A percentile compares a stretch with the other conserved stretches of the same genome.
phyloP scores from a whole-genome alignment of 2,888 invertebrate genomes.

The Hirtodrosophila trivittata region DNA sequence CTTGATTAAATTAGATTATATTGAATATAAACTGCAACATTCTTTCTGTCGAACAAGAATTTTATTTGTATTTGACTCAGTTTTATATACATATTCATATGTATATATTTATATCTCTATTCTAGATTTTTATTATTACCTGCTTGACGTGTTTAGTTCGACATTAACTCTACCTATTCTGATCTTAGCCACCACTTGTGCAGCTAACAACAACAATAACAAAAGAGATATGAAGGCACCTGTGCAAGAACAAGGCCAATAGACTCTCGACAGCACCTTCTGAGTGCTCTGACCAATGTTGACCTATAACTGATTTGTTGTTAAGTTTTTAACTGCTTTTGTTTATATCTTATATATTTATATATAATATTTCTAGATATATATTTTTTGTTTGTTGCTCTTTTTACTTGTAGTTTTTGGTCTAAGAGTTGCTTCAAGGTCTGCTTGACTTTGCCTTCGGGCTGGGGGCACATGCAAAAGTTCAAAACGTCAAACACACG shows the following conservation, averaged over 20 bases:
- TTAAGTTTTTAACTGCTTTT: slow-evolving; percentile 10
- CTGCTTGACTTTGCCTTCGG: slow-evolving; percentile 62
- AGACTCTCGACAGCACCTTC: slow-evolving; percentile 53
- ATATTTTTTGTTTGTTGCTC: slow-evolving; percentile 28
- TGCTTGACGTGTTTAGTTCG: slow-evolving; percentile 16
- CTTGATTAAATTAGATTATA: neutral
- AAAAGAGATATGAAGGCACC: slow-evolving; percentile 7
- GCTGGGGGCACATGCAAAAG: slow-evolving; percentile 56
- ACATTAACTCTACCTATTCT: neutral
- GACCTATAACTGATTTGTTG: slow-evolving; percentile 66
- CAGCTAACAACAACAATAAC: neutral
- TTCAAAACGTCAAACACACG: slow-evolving; percentile 56
- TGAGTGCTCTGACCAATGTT: slow-evolving; percentile 62
- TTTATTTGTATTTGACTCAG: slow-evolving; percentile 1
- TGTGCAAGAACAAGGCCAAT: slow-evolving; percentile 65
- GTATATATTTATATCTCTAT: neutral
- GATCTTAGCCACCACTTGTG: slow-evolving; percentile 21
- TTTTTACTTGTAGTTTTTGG: slow-evolving; percentile 28
- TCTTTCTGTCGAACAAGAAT: neutral
- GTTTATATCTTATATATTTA: slow-evolving; percentile 14
- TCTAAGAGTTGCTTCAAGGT: slow-evolving; percentile 57
- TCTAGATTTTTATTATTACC: slow-evolving; percentile 2
- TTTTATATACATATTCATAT: neutral
- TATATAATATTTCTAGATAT: slow-evolving; percentile 12
- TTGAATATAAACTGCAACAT: neutral